These are phyloP conservation scores for Oreotrochilus melanogaster DNA, from an alignment of 2,113 vertebrate species.

Conservation along the genomic window DNA sequence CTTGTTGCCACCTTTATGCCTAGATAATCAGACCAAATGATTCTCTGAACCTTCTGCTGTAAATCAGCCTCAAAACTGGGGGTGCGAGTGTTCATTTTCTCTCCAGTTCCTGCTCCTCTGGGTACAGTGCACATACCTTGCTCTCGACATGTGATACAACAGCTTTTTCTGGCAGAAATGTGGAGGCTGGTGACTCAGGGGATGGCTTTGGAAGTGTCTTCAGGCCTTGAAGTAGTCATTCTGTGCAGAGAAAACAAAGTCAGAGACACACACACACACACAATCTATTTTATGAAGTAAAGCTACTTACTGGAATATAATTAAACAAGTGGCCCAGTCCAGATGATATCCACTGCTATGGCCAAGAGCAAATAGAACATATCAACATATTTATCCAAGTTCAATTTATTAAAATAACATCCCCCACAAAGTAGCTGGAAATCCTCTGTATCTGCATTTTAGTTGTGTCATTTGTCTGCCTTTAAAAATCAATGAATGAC, in stretches of 20 bases:
- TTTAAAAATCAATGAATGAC: constrained; percentile 61
- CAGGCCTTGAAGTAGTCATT: not conserved
- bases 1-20: not conserved
- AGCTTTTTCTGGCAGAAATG: not conserved
- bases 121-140: fast-evolving
- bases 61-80: not conserved
- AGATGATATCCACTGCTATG: not conserved
- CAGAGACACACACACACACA: not conserved
- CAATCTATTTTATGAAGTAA: not conserved
- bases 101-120: not conserved
- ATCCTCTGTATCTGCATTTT: constrained; percentile 39
- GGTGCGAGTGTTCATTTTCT: not conserved
- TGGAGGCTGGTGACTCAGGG: not conserved
- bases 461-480: constrained; percentile 44
- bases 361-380: not conserved
- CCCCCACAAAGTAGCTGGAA: constrained; percentile 5
- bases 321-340: not conserved
- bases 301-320: not conserved
- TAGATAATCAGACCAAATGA: not conserved
- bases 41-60: not conserved
- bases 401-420: constrained; percentile 42
- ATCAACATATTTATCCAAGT: constrained; percentile 13
- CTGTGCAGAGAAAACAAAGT: not conserved
- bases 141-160: not conserved
- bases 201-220: not conserved